These are phyloP conservation scores for Scyliorhinus canicula DNA, from an alignment of 2,797 vertebrate species.

Conservation along the genomic window DNA sequence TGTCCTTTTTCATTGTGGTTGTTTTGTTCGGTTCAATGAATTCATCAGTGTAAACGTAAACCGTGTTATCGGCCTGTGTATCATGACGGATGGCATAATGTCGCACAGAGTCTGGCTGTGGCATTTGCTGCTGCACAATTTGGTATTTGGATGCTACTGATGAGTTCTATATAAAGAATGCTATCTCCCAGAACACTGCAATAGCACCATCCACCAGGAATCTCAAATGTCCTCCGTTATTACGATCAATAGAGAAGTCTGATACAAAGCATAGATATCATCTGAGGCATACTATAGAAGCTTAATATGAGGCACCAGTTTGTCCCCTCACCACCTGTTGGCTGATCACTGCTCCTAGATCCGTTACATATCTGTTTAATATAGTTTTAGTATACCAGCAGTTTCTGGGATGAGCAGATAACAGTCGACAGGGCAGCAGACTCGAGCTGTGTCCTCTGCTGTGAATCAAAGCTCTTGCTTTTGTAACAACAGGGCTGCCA, in stretches of 20 bases:
- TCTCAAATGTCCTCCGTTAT: conserved; percentile 20
- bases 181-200: background rate
- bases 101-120: background rate
- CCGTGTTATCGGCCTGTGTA: background rate
- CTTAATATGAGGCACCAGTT: background rate
- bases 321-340: background rate
- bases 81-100: background rate
- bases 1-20: background rate
- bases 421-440: background rate
- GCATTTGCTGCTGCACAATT: background rate
- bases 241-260: background rate
- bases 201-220: background rate
- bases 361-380: background rate
- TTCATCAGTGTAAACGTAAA: background rate
- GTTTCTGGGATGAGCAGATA: background rate
- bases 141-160: background rate
- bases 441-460: background rate
- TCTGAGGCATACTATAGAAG: background rate
- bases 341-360: background rate
- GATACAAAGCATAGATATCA: background rate
- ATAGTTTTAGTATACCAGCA: background rate
- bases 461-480: background rate
- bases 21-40: background rate
- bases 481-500: background rate
- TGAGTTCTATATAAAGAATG: background rate